Evolutionary conservation across 2,888 invertebrate species (phyloP).

Genomic region (Eurytoma californica): DNA sequence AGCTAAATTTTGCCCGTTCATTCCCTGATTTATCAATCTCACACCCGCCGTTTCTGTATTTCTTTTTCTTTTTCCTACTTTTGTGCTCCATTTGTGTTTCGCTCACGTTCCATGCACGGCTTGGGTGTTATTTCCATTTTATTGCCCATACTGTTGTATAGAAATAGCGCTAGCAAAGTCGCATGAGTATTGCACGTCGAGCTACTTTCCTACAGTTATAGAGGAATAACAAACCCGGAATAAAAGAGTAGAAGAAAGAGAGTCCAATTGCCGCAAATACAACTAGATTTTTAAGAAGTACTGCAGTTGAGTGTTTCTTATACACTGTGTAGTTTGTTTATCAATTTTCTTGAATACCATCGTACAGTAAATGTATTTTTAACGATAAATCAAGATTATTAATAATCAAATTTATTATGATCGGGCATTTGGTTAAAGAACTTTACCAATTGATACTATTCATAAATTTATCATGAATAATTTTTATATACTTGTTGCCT

Average conservation of each 20-base stretch:
- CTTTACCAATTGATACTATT: too few relatives aligned
- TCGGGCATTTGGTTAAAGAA: too few relatives aligned
- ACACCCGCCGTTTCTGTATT: not conserved
- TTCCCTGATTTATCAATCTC: not conserved
- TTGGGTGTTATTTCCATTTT: constrained; percentile 30
- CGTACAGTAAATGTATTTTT: not conserved
- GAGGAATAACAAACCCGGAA: not conserved
- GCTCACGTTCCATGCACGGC: not conserved
- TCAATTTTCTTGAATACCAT: not conserved
- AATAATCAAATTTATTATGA: too few relatives aligned
- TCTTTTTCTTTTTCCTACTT: not conserved
- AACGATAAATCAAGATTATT: too few relatives aligned
- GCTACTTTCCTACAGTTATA: not conserved
- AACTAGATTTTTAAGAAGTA: too few relatives aligned
- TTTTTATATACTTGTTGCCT: too few relatives aligned
- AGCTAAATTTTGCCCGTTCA: too few relatives aligned
- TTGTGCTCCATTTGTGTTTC: not conserved
- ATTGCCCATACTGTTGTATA: constrained; percentile 16
- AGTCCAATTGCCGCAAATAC: too few relatives aligned
- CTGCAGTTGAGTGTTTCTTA: too few relatives aligned
- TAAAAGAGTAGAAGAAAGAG: not conserved
- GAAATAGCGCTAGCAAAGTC: constrained; percentile 28
- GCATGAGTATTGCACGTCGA: constrained; percentile 11
- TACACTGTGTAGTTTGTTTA: too few relatives aligned
- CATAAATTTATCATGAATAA: too few relatives aligned